phyloP scores from a whole-genome alignment of 2,888 invertebrate species.

The Scaptomyza reducta region DNA sequence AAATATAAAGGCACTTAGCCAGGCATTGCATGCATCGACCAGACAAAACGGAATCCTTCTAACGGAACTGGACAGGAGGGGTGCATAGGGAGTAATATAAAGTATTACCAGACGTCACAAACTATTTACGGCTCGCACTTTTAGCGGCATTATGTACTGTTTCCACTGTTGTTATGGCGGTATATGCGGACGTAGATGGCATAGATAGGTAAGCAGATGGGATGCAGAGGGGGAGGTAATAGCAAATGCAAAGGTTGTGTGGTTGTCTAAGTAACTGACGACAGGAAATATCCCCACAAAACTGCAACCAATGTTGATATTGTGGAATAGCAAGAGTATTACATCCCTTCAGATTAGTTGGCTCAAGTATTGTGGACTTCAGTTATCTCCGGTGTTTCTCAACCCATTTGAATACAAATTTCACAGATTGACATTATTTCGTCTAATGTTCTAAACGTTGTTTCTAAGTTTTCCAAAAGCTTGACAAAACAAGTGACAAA shows the following conservation, averaged over 20 bases:
- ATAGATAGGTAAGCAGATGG: neutral
- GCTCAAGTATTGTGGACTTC: neutral
- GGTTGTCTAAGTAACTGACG: conserved; percentile 10
- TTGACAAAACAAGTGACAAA: no score
- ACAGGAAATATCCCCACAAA: neutral
- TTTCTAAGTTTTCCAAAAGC: no score
- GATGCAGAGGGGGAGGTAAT: neutral
- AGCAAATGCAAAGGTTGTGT: conserved; percentile 17
- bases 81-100: neutral
- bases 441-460: no score
- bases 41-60: conserved; percentile 11
- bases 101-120: conserved; percentile 32
- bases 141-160: conserved; percentile 37
- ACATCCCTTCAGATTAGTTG: neutral
- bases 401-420: no score
- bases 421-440: no score
- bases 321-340: neutral
- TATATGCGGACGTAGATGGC: conserved; percentile 5
- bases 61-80: neutral
- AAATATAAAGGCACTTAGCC: conserved; percentile 69
- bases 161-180: conserved; percentile 13
- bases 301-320: neutral
- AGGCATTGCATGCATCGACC: conserved; percentile 35
- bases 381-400: no score
- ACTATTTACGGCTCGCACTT: conserved; percentile 68